Conservation (phyloP, 2,113 vertebrate genomes). For the Orcinus orca region DNA sequence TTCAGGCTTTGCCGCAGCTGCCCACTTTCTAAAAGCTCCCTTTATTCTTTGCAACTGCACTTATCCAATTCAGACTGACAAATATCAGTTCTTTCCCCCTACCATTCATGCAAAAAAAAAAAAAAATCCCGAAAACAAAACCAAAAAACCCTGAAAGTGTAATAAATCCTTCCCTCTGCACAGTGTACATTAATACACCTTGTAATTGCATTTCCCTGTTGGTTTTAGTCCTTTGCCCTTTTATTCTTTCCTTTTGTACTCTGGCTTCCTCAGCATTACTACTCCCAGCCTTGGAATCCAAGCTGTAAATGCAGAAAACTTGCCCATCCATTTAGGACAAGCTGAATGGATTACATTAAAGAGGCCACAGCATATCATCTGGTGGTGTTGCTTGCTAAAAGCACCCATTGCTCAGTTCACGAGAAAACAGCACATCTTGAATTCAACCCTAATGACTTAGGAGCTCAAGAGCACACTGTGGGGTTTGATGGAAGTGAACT, state of each 20-base stretch:
- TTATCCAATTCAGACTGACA: conserved; percentile 75
- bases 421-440: conserved; percentile 59
- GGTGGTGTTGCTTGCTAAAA: conserved; percentile 67
- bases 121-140: conserved; percentile 6
- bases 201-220: conserved; percentile 83
- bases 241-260: conserved; percentile 84
- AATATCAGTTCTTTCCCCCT: conserved; percentile 80
- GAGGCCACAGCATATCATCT: conserved; percentile 68
- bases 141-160: conserved; percentile 64
- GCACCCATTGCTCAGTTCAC: conserved; percentile 18
- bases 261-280: conserved; percentile 82
- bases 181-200: conserved; percentile 80
- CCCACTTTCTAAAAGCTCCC: conserved; percentile 82
- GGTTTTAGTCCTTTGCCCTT: conserved; percentile 80
- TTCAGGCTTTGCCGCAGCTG: conserved; percentile 83
- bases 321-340: conserved; percentile 80
- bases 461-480: conserved; percentile 46
- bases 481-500: neutral
- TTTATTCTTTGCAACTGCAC: conserved; percentile 83
- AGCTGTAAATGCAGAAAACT: conserved; percentile 83
- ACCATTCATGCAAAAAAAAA: conserved; percentile 66
- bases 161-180: conserved; percentile 75
- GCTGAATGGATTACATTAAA: conserved; percentile 78
- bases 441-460: conserved; percentile 49
- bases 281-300: conserved; percentile 88